A percentile compares a stretch with the other conserved stretches of the same genome.
Conservation (phyloP, 2,797 vertebrate genomes). For the Perodicticus potto region DNA sequence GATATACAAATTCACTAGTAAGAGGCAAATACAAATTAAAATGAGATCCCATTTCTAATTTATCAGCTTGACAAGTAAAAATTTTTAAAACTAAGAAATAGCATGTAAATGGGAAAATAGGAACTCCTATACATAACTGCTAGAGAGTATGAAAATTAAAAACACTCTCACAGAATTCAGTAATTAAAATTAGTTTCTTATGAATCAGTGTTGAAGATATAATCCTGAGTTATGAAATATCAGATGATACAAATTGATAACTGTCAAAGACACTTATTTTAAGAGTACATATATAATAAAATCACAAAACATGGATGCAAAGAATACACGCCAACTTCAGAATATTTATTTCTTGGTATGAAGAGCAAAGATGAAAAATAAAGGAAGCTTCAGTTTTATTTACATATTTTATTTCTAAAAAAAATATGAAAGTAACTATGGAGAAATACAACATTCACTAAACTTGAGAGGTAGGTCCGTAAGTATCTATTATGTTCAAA, state of each 20-base stretch:
- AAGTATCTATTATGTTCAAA: not conserved
- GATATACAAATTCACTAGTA: not conserved
- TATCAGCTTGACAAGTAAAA: not conserved
- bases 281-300: not conserved
- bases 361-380: constrained; percentile 42
- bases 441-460: constrained; percentile 18
- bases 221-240: constrained; percentile 51
- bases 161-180: not conserved
- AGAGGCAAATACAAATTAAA: constrained; percentile 49
- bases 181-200: not conserved
- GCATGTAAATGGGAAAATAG: constrained; percentile 4
- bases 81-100: not conserved
- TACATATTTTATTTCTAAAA: constrained; percentile 30
- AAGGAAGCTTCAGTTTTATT: not conserved
- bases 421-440: not conserved
- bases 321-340: not conserved
- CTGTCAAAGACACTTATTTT: not conserved
- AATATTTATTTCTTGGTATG: constrained; percentile 30
- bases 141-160: not conserved
- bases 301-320: not conserved
- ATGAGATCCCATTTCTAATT: constrained; percentile 10
- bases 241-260: not conserved
- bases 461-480: not conserved
- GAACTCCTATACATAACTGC: not conserved
- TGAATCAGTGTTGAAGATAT: constrained; percentile 23